Evolutionary conservation across 2,113 vertebrate species (phyloP), one percentile per base, ranked within the genome.

Genomic region (Xenopus laevis): DNA sequence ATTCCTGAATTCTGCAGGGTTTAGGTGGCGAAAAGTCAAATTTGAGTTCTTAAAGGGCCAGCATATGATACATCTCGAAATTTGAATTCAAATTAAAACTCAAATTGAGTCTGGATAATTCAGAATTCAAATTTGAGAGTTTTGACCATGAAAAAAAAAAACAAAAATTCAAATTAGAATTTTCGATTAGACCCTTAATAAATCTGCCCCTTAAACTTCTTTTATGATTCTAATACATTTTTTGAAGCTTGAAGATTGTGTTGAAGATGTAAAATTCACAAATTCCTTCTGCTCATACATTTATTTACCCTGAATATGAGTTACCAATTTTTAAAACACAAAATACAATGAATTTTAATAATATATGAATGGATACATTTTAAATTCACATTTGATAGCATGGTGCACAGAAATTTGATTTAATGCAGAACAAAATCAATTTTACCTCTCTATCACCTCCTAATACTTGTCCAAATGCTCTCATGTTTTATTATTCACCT

Each of bases 211-310:
- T 40, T 90, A 89, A 89, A 89, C 82, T 80, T 78, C 82, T 88
- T 90, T 91, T 91, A 91, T 83, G 82, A 88, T 85, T 86, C 82
- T 83, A 87, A 87, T 87, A 90, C 87, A 88, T 86, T 86, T 83
- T 87, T 89, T 91, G 86, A 89, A 90, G 87, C 87, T 82, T 79
- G 82, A 83, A 84, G 84, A 91, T 87, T 89, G 79, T 87, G 81
- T 88, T 86, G 85, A 86, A 89, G 83, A 91, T 83, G 84, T 66
- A 86, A 85, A 82, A 79, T 84, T 85, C 81, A 83, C 89, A 86
- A 84, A 88, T 75, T 87, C 80, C 79, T 79, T 84, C 78, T 80
- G 79, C 82, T 87, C 84, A 87, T 85, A 83, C 81, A 88, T 91
- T 88, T 90, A 88, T 91, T 90, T 88, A 90, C 89, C 84, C 52